phyloP scores from a whole-genome alignment of 2,113 vertebrate genomes.

The Nesoenas mayeri region DNA sequence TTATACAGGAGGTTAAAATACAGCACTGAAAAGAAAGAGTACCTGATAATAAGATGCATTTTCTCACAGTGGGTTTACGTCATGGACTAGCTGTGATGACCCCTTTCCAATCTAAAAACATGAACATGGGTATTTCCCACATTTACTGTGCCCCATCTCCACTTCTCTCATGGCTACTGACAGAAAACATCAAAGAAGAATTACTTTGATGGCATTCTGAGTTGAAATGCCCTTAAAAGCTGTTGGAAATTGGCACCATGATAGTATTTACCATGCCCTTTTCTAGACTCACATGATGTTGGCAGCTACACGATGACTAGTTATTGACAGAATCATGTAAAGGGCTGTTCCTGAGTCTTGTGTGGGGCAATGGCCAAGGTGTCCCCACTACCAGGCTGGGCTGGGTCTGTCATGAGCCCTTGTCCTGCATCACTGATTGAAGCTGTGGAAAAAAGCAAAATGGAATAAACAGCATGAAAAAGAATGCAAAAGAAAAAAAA shows the following conservation, averaged over 20 bases:
- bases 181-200: slow-evolving; percentile 58
- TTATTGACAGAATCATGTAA: neutral
- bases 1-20: slow-evolving; percentile 10
- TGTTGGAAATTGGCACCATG: slow-evolving; percentile 8
- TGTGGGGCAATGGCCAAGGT: neutral
- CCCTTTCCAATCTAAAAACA: neutral
- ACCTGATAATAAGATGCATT: neutral
- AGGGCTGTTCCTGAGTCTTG: neutral
- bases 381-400: neutral
- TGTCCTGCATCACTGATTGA: neutral
- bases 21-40: neutral
- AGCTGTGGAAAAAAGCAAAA: neutral
- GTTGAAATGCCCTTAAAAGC: slow-evolving; percentile 48
- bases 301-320: neutral
- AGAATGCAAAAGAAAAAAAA: neutral
- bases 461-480: neutral
- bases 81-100: neutral
- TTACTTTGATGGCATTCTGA: slow-evolving; percentile 12
- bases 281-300: neutral
- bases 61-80: neutral
- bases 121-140: neutral
- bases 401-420: neutral
- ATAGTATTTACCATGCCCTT: slow-evolving; percentile 10
- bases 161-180: neutral
- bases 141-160: neutral